These are phyloP conservation scores for Nipponacmea schrenckii DNA, from an alignment of 2,888 invertebrate genomes.

Conservation along the genomic window DNA sequence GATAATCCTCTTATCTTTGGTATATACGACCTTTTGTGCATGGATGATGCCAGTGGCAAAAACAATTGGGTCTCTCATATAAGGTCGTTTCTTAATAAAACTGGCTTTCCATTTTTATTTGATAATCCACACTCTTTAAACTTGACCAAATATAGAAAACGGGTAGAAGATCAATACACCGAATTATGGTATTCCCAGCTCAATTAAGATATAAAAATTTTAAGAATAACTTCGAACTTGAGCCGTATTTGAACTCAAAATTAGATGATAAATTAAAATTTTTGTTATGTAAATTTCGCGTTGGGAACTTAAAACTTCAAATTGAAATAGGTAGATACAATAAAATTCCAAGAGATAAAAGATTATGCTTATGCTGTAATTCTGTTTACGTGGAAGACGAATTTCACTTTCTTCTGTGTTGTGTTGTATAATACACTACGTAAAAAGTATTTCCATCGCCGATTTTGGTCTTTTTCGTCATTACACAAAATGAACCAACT, in stretches of 20 bases:
- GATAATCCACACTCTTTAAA: too few relatives aligned
- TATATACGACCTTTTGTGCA: background rate
- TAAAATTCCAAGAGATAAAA: background rate
- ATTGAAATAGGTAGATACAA: constrained; percentile 4
- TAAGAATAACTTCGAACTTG: background rate
- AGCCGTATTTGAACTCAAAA: background rate
- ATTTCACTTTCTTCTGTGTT: too few relatives aligned
- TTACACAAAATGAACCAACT: background rate
- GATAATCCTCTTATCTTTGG: background rate
- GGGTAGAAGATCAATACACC: background rate
- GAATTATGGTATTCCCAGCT: too few relatives aligned
- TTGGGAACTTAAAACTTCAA: background rate
- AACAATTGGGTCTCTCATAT: background rate
- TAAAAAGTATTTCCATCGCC: too few relatives aligned
- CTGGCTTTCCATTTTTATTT: too few relatives aligned
- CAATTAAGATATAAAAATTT: background rate
- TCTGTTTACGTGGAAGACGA: background rate
- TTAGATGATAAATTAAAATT: background rate
- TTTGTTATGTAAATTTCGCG: too few relatives aligned
- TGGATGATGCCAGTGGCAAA: background rate
- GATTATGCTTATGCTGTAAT: background rate
- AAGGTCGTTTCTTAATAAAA: too few relatives aligned
- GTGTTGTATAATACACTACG: background rate
- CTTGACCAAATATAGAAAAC: background rate
- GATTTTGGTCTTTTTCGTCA: too few relatives aligned